Evolutionary conservation across 2,888 invertebrate genomes (phyloP).

Genomic region (Pachycephus smyrnensis): DNA sequence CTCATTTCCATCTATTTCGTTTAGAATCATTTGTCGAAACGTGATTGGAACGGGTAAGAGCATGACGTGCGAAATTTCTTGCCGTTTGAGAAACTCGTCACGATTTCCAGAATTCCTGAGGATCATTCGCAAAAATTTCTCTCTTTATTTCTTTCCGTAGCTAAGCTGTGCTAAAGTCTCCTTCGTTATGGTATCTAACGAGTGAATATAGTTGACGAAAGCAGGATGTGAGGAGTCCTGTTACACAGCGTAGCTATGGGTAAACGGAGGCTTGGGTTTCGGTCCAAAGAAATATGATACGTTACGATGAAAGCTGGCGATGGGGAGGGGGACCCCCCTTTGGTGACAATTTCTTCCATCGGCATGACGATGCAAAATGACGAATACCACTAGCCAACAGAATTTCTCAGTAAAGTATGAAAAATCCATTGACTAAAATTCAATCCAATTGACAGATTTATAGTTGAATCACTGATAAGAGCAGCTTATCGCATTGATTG

Average conservation of each 20-base stretch:
- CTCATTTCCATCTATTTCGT: not conserved
- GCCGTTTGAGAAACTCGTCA: not conserved
- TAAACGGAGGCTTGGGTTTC: slow-evolving; percentile 48
- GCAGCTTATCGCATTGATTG: not conserved
- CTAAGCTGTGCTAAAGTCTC: not conserved
- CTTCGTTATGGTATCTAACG: not conserved
- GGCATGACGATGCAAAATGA: not conserved
- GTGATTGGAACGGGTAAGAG: not conserved
- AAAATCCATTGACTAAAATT: not conserved
- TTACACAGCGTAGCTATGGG: slow-evolving; percentile 42
- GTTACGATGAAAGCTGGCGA: not conserved
- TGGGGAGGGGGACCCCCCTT: not conserved
- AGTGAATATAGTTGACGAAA: slow-evolving; percentile 21
- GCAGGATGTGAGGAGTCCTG: slow-evolving; percentile 54
- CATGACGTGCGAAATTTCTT: not conserved
- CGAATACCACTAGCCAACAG: not conserved
- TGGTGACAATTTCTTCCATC: not conserved
- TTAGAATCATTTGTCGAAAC: not conserved
- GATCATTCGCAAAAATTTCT: not conserved
- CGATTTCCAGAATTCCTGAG: not conserved
- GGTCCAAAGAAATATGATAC: slow-evolving; percentile 18
- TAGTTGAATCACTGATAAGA: not conserved
- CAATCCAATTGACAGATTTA: not conserved
- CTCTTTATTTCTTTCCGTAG: not conserved
- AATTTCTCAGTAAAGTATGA: not conserved